These are phyloP conservation scores for Plebejus anna DNA, from an alignment of 2,888 invertebrate species.

Conservation along the genomic window DNA sequence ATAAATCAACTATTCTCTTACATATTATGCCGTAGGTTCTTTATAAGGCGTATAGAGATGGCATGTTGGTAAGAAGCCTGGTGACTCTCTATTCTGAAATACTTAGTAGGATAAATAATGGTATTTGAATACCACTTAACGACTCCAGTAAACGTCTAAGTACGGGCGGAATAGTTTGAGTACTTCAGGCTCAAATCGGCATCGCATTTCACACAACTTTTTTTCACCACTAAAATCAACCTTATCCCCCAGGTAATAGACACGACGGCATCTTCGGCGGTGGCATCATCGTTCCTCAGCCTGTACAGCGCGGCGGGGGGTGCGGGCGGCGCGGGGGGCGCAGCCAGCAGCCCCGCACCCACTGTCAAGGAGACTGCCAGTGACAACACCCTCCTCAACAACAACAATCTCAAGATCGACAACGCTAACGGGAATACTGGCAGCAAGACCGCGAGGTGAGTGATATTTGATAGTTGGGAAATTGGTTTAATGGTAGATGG, in stretches of 20 bases:
- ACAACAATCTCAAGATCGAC: conserved; percentile 68
- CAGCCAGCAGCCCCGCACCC: conserved; percentile 49
- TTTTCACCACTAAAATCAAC: background rate
- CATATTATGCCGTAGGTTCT: too few species aligned
- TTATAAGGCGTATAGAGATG: too few species aligned
- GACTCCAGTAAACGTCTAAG: too few species aligned
- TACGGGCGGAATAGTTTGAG: too few species aligned
- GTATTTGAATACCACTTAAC: too few species aligned
- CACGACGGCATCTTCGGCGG: conserved; percentile 79
- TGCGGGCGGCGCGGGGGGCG: conserved; percentile 66
- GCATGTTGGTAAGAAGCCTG: too few species aligned
- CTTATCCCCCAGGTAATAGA: conserved; percentile 72
- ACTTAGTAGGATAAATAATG: too few species aligned
- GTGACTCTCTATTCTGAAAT: too few species aligned
- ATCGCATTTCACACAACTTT: too few species aligned
- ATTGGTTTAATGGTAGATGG: too few species aligned
- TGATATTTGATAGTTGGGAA: background rate
- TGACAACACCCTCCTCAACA: conserved; percentile 65
- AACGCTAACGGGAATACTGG: conserved; percentile 73
- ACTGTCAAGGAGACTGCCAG: background rate
- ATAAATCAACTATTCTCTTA: too few species aligned
- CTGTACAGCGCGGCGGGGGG: conserved; percentile 72
- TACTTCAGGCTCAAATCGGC: too few species aligned
- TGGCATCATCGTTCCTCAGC: conserved; percentile 74
- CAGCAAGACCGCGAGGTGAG: conserved; percentile 71